These are phyloP conservation scores for Hippocampus barbouri DNA, from an alignment of 2,113 vertebrate genomes.

Conservation along the genomic window DNA sequence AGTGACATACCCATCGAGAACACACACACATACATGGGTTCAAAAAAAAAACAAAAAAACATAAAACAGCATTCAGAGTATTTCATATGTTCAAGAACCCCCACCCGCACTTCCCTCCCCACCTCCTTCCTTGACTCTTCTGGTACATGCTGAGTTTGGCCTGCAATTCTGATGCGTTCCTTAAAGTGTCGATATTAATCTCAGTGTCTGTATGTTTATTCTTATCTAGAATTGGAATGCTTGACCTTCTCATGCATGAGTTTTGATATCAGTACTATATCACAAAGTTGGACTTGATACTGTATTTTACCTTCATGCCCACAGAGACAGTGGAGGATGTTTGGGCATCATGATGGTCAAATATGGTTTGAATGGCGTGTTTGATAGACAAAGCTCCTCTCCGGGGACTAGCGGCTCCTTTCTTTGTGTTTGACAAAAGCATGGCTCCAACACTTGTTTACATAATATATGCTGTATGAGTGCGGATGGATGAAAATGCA, in stretches of 20 bases:
- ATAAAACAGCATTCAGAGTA: not conserved
- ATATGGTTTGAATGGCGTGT: conserved; percentile 41
- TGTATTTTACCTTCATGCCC: conserved; percentile 33
- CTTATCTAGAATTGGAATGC: conserved; percentile 57
- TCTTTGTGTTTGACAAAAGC: conserved; percentile 45
- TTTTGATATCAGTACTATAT: conserved; percentile 42
- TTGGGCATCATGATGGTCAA: conserved; percentile 23
- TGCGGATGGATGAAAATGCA: conserved; percentile 11
- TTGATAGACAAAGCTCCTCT: conserved; percentile 28
- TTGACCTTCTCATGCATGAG: conserved; percentile 62
- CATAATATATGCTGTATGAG: conserved; percentile 7
- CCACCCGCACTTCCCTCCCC: conserved; percentile 12
- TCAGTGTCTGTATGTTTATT: conserved; percentile 42
- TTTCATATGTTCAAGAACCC: conserved; percentile 2
- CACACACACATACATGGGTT: conserved; percentile 8
- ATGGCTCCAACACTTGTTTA: conserved; percentile 54
- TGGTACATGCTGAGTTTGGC: conserved; percentile 31
- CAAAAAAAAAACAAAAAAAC: not conserved
- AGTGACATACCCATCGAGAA: not conserved
- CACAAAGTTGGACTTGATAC: conserved; percentile 31
- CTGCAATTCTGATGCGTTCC: conserved; percentile 40
- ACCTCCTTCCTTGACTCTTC: conserved; percentile 27
- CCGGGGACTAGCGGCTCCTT: conserved; percentile 29
- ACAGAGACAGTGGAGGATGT: not conserved
- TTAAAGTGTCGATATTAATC: conserved; percentile 21